Percentiles rank a stretch among this genome's conserved stretches.
Conservation (phyloP, 2,888 invertebrate genomes). For the Platycheirus albimanus region DNA sequence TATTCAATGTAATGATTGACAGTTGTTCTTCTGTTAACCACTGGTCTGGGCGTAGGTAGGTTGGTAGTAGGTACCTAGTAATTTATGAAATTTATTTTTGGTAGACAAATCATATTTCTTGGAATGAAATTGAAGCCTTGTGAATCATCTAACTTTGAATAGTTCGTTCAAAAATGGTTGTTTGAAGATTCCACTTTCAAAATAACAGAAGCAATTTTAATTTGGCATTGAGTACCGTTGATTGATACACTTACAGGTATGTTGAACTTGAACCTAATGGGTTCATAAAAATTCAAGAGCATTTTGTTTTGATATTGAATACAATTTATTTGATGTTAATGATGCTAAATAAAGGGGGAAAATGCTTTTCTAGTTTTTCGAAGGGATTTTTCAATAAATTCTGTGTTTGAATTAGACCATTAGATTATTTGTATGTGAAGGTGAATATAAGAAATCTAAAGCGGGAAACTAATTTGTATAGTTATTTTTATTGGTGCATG, state of each 20-base stretch:
- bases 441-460: too few relatives aligned
- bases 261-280: slow-evolving; percentile 22
- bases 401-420: too few relatives aligned
- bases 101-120: not conserved
- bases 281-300: not conserved
- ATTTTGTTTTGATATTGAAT: not conserved
- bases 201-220: not conserved
- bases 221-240: not conserved
- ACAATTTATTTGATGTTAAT: too few relatives aligned
- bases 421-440: too few relatives aligned
- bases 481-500: too few relatives aligned
- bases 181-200: not conserved
- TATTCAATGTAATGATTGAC: slow-evolving; percentile 25
- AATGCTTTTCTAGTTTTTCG: too few relatives aligned
- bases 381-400: too few relatives aligned
- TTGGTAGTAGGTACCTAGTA: too few relatives aligned
- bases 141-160: not conserved
- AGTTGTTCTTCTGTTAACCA: slow-evolving; percentile 10
- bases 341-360: too few relatives aligned
- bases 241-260: not conserved
- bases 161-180: not conserved
- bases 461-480: too few relatives aligned
- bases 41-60: not conserved
- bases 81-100: slow-evolving; percentile 9
- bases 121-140: too few relatives aligned